Evolutionary conservation across 2,797 vertebrate species (phyloP).

Genomic region (Ctenosaura bakeri): DNA sequence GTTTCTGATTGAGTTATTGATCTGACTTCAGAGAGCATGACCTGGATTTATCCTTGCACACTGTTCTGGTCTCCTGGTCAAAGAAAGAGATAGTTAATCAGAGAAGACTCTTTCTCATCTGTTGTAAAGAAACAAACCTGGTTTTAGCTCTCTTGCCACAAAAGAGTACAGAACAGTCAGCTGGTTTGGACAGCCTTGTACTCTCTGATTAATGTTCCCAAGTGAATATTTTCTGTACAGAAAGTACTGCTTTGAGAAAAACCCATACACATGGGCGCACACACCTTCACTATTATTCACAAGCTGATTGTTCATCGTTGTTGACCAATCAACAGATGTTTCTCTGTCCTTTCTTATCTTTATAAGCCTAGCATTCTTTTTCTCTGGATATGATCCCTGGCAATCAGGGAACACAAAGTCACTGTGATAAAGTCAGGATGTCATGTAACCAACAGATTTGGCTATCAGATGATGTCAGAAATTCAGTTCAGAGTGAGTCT

Average conservation of each 20-base stretch:
- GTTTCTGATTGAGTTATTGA: conserved; percentile 62
- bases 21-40: conserved; percentile 46
- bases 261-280: not conserved
- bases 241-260: not conserved
- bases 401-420: not conserved
- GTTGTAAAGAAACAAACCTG: conserved; percentile 39
- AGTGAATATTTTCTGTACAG: not conserved
- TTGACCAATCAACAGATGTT: not conserved
- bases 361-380: not conserved
- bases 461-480: not conserved
- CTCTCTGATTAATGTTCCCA: not conserved
- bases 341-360: not conserved
- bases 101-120: conserved; percentile 30
- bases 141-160: conserved; percentile 18
- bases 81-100: conserved; percentile 61
- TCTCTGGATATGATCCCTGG: not conserved
- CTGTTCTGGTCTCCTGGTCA: conserved; percentile 37
- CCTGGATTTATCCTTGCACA: conserved; percentile 53
- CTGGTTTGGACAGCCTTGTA: not conserved
- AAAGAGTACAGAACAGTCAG: conserved; percentile 12
- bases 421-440: not conserved
- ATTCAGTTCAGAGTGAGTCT: not conserved
- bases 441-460: not conserved
- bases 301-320: not conserved
- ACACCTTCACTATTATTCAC: not conserved